Evolutionary conservation across 1,140 invertebrate genomes (phyloP).

Genomic region (Drosophila lowei): DNA sequence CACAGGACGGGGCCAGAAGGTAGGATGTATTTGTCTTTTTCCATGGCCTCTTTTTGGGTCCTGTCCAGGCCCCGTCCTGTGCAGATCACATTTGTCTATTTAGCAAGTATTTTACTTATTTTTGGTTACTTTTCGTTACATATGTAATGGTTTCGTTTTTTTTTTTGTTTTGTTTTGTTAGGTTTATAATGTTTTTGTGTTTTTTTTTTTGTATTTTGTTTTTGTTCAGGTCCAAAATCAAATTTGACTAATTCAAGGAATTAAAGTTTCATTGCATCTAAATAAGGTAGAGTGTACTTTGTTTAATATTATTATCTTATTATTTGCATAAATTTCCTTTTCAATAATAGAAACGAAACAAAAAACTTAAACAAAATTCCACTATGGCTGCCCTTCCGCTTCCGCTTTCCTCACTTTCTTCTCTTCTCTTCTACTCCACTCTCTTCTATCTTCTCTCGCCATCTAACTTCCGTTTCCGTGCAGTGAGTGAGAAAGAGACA

Average conservation of each 20-base stretch:
- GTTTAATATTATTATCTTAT: slow-evolving; percentile 71
- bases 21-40: neutral
- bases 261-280: slow-evolving; percentile 82
- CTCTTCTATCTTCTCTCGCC: neutral
- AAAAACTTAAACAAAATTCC: slow-evolving; percentile 82
- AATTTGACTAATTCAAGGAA: slow-evolving; percentile 83
- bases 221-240: slow-evolving; percentile 80
- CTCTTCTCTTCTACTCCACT: slow-evolving; percentile 12
- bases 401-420: slow-evolving; percentile 7
- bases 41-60: slow-evolving; percentile 3
- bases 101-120: slow-evolving; percentile 58
- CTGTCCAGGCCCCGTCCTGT: slow-evolving; percentile 13
- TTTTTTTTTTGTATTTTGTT: slow-evolving; percentile 44
- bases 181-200: neutral
- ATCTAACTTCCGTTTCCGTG: slow-evolving; percentile 1
- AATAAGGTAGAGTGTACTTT: slow-evolving; percentile 78
- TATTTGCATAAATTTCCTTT: slow-evolving; percentile 74
- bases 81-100: slow-evolving; percentile 68
- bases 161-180: slow-evolving; percentile 31
- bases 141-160: slow-evolving; percentile 38
- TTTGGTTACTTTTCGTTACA: slow-evolving; percentile 47
- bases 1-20: neutral
- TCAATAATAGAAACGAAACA: slow-evolving; percentile 81
- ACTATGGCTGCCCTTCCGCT: slow-evolving; percentile 62
- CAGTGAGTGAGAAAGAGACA: slow-evolving; percentile 25